A percentile compares a stretch with the other conserved stretches of the same genome.
These are phyloP conservation scores for Prunella fulvescens DNA, from an alignment of 2,113 vertebrate species.

Conservation along the genomic window DNA sequence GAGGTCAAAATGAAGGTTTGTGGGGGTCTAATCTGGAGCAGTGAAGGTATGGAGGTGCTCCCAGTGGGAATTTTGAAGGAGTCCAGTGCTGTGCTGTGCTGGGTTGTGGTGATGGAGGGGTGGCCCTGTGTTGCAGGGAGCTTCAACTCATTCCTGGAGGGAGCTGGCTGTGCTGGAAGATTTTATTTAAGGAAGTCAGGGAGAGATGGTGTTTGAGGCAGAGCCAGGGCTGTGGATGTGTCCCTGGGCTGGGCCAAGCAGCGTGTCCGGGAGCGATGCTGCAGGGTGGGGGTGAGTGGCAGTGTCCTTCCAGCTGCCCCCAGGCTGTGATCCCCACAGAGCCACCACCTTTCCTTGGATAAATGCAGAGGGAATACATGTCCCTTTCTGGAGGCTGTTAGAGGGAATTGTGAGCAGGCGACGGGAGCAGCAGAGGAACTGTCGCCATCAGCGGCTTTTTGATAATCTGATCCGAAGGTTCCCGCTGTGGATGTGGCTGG, in stretches of 20 bases:
- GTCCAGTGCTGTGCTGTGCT: too few relatives aligned
- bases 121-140: neutral
- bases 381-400: neutral
- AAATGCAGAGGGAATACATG: accelerated
- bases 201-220: neutral
- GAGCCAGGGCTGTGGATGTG: neutral
- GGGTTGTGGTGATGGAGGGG: neutral
- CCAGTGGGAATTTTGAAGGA: neutral
- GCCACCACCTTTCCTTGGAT: neutral
- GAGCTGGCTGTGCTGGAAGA: accelerated
- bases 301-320: neutral
- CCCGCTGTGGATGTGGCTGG: neutral
- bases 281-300: accelerated
- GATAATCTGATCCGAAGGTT: slow-evolving; percentile 10
- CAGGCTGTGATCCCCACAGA: neutral
- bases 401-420: neutral
- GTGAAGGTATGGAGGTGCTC: neutral
- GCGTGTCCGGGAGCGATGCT: accelerated
- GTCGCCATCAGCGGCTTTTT: neutral
- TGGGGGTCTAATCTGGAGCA: accelerated
- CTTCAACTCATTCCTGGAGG: neutral
- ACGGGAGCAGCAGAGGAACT: neutral
- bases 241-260: neutral
- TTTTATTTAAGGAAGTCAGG: neutral
- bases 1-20: neutral